These are phyloP conservation scores for Hystrix brachyura DNA, from an alignment of 2,113 vertebrate genomes.

Conservation along the genomic window DNA sequence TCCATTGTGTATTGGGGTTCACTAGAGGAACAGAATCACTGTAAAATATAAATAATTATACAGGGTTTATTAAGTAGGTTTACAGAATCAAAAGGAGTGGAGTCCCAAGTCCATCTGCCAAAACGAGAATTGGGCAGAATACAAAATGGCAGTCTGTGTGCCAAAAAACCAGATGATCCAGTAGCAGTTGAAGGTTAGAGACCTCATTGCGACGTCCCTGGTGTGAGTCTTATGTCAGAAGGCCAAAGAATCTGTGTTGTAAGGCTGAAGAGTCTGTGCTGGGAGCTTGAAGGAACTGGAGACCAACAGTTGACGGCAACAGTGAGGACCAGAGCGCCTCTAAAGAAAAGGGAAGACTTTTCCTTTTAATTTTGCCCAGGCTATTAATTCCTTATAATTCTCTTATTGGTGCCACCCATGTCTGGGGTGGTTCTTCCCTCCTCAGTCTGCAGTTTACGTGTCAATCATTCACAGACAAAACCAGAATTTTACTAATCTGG, in stretches of 20 bases:
- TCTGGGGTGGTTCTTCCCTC: not conserved
- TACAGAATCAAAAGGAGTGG: not conserved
- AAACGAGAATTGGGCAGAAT: not conserved
- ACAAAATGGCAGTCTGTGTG: not conserved
- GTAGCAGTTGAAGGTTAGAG: not conserved
- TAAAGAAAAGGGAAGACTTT: not conserved
- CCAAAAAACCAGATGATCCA: not conserved
- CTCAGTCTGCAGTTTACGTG: not conserved
- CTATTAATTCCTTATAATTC: not conserved
- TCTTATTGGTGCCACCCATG: not conserved
- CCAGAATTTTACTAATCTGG: not conserved
- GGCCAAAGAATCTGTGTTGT: too few species aligned
- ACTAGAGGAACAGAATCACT: not conserved
- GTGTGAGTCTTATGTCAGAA: not conserved
- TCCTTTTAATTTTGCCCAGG: not conserved
- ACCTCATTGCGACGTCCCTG: not conserved
- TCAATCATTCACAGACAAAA: not conserved
- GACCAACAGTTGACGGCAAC: not conserved
- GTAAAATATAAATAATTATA: not conserved
- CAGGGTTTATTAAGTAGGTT: not conserved
- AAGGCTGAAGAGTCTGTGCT: not conserved
- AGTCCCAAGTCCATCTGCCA: not conserved
- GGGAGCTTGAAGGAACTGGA: not conserved
- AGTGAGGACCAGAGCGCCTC: not conserved
- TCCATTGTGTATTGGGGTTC: not conserved